Evolutionary conservation across 2,888 invertebrate genomes (phyloP).

Genomic region (Lasioglossum calceatum): DNA sequence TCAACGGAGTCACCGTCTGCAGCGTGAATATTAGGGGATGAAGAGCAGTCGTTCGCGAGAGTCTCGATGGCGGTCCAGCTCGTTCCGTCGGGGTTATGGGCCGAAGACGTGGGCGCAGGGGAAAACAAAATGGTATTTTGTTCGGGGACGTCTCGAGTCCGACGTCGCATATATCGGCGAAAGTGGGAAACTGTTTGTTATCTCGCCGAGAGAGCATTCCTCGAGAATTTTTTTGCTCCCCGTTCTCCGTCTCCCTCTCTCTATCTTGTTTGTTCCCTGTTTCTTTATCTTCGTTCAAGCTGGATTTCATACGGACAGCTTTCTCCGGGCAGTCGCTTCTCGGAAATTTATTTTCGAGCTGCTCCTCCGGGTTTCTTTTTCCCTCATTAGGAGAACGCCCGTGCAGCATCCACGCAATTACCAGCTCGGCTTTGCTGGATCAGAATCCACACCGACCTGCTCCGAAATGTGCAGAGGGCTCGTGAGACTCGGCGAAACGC

Average conservation of each 20-base stretch:
- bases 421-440: not conserved
- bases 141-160: not conserved
- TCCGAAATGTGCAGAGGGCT: not conserved
- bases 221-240: not conserved
- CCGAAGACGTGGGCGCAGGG: not conserved
- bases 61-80: not conserved
- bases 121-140: not conserved
- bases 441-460: not conserved
- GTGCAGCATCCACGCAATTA: not conserved
- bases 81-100: not conserved
- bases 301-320: slow-evolving; percentile 22
- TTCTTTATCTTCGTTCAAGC: not conserved
- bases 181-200: slow-evolving; percentile 49
- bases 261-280: not conserved
- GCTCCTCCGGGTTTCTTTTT: not conserved
- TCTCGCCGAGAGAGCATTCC: slow-evolving; percentile 21
- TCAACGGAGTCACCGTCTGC: not conserved
- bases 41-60: not conserved
- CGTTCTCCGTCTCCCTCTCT: not conserved
- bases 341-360: slow-evolving; percentile 26
- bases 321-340: slow-evolving; percentile 3
- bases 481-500: not conserved
- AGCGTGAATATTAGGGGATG: not conserved
- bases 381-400: not conserved
- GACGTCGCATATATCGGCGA: slow-evolving; percentile 21